Conservation (phyloP, 2,888 invertebrate species). For the Spatulosminthurus flaviceps region DNA sequence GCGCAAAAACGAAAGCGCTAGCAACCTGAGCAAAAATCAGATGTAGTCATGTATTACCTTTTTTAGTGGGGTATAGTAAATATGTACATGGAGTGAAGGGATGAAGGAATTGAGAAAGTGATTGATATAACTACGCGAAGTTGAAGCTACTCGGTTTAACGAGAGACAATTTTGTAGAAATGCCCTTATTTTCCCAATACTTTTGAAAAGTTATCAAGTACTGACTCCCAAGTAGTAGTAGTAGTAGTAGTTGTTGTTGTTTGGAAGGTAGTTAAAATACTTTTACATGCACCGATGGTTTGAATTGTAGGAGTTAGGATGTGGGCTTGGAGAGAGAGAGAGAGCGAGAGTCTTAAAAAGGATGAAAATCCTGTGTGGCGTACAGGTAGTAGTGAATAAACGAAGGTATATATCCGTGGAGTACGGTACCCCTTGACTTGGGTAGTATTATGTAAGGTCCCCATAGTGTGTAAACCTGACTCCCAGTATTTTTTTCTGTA, state of each 20-base stretch:
- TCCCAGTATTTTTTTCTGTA: neutral
- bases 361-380: neutral
- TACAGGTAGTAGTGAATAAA: slow-evolving; percentile 5
- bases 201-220: neutral
- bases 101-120: neutral
- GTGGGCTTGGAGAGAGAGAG: no score
- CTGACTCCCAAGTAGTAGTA: neutral
- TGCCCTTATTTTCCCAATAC: neutral
- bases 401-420: neutral
- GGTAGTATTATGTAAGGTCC: neutral
- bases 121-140: neutral
- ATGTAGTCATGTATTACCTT: no score
- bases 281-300: neutral
- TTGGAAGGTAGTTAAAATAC: no score
- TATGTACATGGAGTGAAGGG: no score
- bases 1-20: no score
- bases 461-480: neutral
- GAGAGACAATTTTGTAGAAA: neutral
- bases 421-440: neutral
- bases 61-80: no score
- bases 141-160: neutral
- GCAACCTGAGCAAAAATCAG: no score
- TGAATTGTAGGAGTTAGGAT: no score
- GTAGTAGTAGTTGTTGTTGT: neutral
- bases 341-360: neutral